Evolutionary conservation across 1,140 invertebrate genomes (phyloP).

Genomic region (Prorops nasuta): DNA sequence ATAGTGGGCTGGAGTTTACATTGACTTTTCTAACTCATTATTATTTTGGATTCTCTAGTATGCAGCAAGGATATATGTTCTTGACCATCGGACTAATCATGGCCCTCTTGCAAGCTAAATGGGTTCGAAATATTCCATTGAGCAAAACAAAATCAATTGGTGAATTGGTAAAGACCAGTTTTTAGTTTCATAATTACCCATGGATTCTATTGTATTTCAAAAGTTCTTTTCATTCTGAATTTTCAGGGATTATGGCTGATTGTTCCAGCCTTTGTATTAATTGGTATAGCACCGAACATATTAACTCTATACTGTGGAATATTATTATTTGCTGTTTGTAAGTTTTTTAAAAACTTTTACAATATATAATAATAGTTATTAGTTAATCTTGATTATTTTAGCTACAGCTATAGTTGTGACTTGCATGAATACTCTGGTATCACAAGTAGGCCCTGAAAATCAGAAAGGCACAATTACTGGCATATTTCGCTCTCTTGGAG

Average conservation of each 20-base stretch:
- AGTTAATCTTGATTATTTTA: conserved; percentile 47
- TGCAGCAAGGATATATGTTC: conserved; percentile 98
- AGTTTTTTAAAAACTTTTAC: conserved; percentile 54
- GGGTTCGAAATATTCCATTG: conserved; percentile 77
- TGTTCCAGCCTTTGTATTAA: conserved; percentile 83
- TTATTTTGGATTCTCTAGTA: conserved; percentile 86
- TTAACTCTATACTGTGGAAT: conserved; percentile 75
- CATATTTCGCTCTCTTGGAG: conserved; percentile 90
- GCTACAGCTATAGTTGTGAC: conserved; percentile 93
- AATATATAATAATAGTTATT: conserved; percentile 6
- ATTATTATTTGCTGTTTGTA: conserved; percentile 86
- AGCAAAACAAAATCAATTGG: conserved; percentile 74
- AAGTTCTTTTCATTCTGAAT: conserved; percentile 1
- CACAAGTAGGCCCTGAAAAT: conserved; percentile 74
- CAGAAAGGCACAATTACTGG: conserved; percentile 93
- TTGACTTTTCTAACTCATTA: conserved; percentile 95
- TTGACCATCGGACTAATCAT: conserved; percentile 90
- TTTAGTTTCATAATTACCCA: background rate
- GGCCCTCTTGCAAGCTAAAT: conserved; percentile 90
- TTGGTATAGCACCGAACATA: conserved; percentile 70
- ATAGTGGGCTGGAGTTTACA: conserved; percentile 97
- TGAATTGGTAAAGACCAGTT: conserved; percentile 57
- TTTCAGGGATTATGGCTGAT: conserved; percentile 80
- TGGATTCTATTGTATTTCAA: background rate
- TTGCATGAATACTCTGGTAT: conserved; percentile 87